Conservation (phyloP, 2,888 invertebrate species). For the Tenodera sinensis region DNA sequence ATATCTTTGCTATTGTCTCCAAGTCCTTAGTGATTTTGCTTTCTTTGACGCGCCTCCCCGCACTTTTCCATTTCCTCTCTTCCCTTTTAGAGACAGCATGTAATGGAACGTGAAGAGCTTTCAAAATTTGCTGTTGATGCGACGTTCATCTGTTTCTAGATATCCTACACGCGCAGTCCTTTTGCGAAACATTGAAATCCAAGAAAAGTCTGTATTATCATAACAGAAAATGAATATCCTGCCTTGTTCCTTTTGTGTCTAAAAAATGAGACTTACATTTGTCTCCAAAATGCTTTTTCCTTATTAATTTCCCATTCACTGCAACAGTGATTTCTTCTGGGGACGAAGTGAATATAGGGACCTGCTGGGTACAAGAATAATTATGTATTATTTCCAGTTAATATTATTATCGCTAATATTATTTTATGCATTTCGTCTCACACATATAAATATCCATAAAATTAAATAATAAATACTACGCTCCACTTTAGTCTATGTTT, state of each 20-base stretch:
- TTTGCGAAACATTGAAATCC: background rate
- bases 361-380: too few relatives aligned
- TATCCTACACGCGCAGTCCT: background rate
- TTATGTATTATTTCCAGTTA: too few relatives aligned
- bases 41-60: background rate
- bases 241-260: background rate
- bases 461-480: too few relatives aligned
- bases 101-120: constrained; percentile 4
- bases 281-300: background rate
- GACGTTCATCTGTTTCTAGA: background rate
- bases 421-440: too few relatives aligned
- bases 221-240: background rate
- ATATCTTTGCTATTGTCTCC: background rate
- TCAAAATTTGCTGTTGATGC: background rate
- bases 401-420: too few relatives aligned
- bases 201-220: background rate
- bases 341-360: too few relatives aligned
- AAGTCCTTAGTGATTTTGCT: background rate
- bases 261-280: background rate
- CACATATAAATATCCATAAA: too few relatives aligned
- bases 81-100: background rate
- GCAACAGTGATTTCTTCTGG: too few relatives aligned
- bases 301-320: background rate
- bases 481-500: too few relatives aligned
- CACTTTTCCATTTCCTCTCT: background rate